These are phyloP conservation scores for Chionomys nivalis DNA, from an alignment of 2,113 vertebrate genomes.

Conservation along the genomic window DNA sequence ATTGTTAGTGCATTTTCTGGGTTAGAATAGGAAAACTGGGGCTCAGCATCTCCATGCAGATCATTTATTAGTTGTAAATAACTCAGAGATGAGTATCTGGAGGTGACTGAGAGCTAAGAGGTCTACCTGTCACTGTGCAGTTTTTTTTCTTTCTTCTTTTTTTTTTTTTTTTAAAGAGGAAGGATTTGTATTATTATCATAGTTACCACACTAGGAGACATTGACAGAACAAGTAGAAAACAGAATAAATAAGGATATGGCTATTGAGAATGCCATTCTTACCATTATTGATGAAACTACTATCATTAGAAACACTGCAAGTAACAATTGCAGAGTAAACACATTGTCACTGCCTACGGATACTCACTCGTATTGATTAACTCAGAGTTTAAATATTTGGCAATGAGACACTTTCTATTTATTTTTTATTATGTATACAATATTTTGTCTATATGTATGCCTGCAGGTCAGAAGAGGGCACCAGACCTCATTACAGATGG, in stretches of 20 bases:
- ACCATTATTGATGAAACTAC: neutral
- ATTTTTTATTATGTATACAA: no score
- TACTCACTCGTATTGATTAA: neutral
- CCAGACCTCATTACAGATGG: no score
- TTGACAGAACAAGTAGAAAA: constrained; percentile 18
- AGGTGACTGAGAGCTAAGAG: neutral
- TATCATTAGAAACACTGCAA: neutral
- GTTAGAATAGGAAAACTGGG: neutral
- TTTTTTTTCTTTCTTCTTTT: no score
- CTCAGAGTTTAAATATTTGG: constrained; percentile 11
- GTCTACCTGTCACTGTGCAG: neutral
- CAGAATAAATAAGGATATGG: neutral
- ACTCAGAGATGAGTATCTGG: neutral
- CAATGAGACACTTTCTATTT: neutral
- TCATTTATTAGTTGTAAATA: neutral
- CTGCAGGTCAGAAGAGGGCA: no score
- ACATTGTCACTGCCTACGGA: neutral
- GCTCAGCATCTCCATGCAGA: neutral
- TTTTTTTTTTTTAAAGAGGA: neutral
- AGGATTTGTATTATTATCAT: neutral
- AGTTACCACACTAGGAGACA: neutral
- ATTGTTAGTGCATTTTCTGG: neutral
- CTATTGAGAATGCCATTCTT: neutral
- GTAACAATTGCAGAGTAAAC: neutral
- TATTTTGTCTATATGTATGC: no score